These are phyloP conservation scores for Dreissena rostriformis DNA, from an alignment of 1,140 invertebrate species.

Conservation along the genomic window DNA sequence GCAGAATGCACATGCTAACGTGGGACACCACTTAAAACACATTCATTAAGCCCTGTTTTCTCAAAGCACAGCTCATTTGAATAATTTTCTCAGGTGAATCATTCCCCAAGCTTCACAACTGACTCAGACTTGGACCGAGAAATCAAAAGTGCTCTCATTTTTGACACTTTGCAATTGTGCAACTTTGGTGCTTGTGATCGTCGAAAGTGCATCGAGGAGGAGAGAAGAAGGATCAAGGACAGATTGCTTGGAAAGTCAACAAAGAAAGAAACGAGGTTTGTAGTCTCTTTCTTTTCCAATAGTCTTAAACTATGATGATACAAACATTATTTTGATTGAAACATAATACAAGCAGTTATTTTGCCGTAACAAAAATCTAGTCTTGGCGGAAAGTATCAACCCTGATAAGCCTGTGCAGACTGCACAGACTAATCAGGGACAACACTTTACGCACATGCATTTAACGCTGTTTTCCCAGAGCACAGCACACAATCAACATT, in stretches of 20 bases:
- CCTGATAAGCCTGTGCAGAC: too few relatives aligned
- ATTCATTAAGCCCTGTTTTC: too few relatives aligned
- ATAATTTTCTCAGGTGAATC: conserved; percentile 85
- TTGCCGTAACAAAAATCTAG: too few relatives aligned
- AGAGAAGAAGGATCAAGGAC: conserved; percentile 80
- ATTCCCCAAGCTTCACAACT: conserved; percentile 95
- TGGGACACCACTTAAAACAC: too few relatives aligned
- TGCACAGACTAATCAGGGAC: too few relatives aligned
- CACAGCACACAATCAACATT: too few relatives aligned
- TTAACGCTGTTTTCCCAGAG: too few relatives aligned
- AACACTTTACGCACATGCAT: too few relatives aligned
- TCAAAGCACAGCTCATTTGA: too few relatives aligned
- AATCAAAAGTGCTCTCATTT: conserved; percentile 91
- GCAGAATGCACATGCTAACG: too few relatives aligned
- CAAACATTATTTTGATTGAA: not conserved
- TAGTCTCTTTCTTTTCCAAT: not conserved
- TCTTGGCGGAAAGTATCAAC: too few relatives aligned
- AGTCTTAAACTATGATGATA: not conserved
- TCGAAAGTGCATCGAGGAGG: conserved; percentile 86
- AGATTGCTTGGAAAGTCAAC: conserved; percentile 78
- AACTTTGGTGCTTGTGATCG: conserved; percentile 91
- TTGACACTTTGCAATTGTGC: conserved; percentile 91
- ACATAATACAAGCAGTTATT: not conserved
- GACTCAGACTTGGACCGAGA: conserved; percentile 91
- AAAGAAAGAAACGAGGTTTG: conserved; percentile 80